A percentile compares a stretch with the other conserved stretches of the same genome.
Conservation (phyloP, 2,888 invertebrate genomes). For the Caenorhabditis macrosperma region DNA sequence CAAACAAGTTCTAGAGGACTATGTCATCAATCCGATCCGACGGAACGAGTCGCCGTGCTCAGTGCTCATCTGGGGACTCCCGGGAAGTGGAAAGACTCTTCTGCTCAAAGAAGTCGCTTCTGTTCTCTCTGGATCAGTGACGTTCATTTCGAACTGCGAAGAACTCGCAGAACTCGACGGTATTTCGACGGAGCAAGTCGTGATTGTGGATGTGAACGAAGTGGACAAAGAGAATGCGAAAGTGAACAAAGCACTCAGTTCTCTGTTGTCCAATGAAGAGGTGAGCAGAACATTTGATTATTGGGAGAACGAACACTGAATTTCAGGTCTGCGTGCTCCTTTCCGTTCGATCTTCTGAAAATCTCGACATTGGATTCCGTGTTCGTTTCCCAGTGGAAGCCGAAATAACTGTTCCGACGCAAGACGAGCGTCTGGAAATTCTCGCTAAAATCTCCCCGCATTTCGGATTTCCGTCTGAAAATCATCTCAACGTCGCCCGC, state of each 20-base stretch:
- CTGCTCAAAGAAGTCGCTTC: conserved; percentile 63
- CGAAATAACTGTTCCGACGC: conserved; percentile 63
- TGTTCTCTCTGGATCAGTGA: conserved; percentile 42
- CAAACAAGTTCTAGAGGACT: conserved; percentile 40
- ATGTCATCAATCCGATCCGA: conserved; percentile 45
- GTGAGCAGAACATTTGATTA: conserved; percentile 26
- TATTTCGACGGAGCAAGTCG: not conserved
- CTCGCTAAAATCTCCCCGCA: conserved; percentile 40
- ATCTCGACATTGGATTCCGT: conserved; percentile 65
- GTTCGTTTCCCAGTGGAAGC: conserved; percentile 72
- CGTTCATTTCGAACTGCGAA: conserved; percentile 24
- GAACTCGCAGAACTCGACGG: conserved; percentile 14
- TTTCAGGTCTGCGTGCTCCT: conserved; percentile 61
- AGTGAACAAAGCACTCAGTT: conserved; percentile 23
- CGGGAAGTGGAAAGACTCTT: conserved; percentile 74
- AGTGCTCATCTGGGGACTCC: conserved; percentile 72
- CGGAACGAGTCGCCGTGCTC: conserved; percentile 64
- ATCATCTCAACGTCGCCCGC: conserved; percentile 29
- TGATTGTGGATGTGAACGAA: conserved; percentile 58
- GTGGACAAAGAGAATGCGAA: conserved; percentile 61
- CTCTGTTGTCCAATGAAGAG: conserved; percentile 46
- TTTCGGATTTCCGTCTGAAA: conserved; percentile 15
- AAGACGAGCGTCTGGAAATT: conserved; percentile 68
- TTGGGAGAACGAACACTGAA: too few relatives aligned
- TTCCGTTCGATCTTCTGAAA: conserved; percentile 67